phyloP scores from a whole-genome alignment of 1,140 invertebrate species.

The Eriocheir sinensis region DNA sequence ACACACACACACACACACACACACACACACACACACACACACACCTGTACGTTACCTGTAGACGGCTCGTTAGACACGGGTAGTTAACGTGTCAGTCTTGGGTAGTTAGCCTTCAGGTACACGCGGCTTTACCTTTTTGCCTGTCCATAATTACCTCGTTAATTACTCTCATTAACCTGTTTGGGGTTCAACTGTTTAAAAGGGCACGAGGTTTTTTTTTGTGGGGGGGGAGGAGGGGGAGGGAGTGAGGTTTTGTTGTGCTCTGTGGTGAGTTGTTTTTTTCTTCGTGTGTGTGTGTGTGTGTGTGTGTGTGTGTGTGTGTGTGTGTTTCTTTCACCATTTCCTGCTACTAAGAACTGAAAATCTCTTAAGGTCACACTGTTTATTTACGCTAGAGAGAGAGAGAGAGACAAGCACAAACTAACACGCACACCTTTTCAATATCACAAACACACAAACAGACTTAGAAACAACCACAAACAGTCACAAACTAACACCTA shows the following conservation, averaged over 20 bases:
- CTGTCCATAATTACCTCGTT: background rate
- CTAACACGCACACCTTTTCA: no score
- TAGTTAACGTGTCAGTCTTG: background rate
- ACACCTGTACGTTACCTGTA: background rate
- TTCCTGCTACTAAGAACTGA: no score
- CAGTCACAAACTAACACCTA: no score
- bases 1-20: no score
- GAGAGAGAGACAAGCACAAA: no score
- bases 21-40: no score
- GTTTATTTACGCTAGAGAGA: no score
- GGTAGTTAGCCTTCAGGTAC: background rate
- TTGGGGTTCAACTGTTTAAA: background rate
- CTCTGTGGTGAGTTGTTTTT: background rate
- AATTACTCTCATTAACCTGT: background rate
- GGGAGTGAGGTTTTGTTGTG: no score
- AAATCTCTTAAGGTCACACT: no score
- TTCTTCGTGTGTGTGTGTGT: background rate
- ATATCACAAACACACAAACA: no score
- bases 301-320: slow-evolving; percentile 11
- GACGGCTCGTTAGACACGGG: background rate
- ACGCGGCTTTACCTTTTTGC: background rate
- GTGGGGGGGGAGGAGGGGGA: no score
- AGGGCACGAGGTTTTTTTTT: background rate
- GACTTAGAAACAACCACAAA: background rate
- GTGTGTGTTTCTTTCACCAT: no score